phyloP scores from a whole-genome alignment of 2,888 invertebrate species.

The Machimus atricapillus region DNA sequence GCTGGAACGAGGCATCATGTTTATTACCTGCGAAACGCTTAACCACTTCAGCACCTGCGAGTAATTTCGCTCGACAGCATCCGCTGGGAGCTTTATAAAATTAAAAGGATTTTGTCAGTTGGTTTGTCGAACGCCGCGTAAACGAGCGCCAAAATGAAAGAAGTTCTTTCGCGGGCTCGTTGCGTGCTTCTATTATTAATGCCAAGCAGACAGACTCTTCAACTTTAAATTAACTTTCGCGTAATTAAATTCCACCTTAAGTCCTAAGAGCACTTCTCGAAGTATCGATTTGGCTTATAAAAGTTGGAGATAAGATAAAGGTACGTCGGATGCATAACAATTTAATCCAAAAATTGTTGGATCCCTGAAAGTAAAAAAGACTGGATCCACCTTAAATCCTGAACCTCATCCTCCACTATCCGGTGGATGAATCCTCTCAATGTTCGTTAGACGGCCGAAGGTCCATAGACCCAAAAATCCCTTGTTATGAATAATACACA shows the following conservation, averaged over 20 bases:
- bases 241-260: not conserved
- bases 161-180: not conserved
- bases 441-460: not conserved
- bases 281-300: not conserved
- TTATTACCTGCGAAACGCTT: slow-evolving; percentile 16
- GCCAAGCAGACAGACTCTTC: not conserved
- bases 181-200: not conserved
- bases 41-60: slow-evolving; percentile 8
- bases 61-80: not conserved
- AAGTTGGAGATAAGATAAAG: not conserved
- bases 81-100: not conserved
- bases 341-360: not conserved
- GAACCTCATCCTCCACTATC: not conserved
- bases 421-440: not conserved
- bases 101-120: not conserved
- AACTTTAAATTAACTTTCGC: not conserved
- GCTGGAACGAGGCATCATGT: not conserved
- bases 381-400: not conserved
- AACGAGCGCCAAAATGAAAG: not conserved
- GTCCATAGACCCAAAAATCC: not conserved
- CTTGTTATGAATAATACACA: not conserved
- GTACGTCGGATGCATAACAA: not conserved
- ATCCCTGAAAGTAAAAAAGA: not conserved
- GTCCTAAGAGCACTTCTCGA: not conserved
- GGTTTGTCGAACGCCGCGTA: not conserved